A percentile compares a stretch with the other conserved stretches of the same genome.
Evolutionary conservation across 2,797 vertebrate species (phyloP).

Genomic region (Malurus leucopterus): DNA sequence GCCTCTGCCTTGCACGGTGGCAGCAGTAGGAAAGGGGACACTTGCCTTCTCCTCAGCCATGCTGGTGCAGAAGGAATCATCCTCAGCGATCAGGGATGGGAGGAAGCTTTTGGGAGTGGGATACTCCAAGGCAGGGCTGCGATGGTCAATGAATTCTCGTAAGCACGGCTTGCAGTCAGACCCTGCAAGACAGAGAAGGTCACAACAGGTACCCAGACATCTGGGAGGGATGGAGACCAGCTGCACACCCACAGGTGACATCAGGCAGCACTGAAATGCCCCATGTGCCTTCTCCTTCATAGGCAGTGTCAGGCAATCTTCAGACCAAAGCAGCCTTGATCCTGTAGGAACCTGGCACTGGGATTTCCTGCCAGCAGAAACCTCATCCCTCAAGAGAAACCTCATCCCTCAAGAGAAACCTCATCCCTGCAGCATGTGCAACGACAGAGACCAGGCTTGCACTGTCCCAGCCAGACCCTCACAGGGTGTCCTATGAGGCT

Average conservation of each 20-base stretch:
- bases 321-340: not conserved
- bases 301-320: not conserved
- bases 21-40: not conserved
- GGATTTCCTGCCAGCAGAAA: not conserved
- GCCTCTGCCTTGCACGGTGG: fast-evolving
- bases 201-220: not conserved
- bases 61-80: conserved; percentile 69
- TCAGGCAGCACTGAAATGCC: not conserved
- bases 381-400: not conserved
- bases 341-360: not conserved
- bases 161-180: conserved; percentile 85
- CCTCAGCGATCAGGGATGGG: conserved; percentile 72
- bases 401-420: not conserved
- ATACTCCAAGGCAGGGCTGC: conserved; percentile 38
- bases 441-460: not conserved
- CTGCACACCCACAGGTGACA: not conserved
- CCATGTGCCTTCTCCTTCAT: fast-evolving
- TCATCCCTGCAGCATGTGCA: not conserved
- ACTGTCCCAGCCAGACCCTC: not conserved
- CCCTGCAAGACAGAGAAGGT: conserved; percentile 61
- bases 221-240: not conserved
- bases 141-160: conserved; percentile 38
- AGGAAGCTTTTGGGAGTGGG: conserved; percentile 68
- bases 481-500: not conserved
- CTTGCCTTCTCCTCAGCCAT: conserved; percentile 83